A percentile compares a stretch with the other conserved stretches of the same genome.
These are phyloP conservation scores for Nephila pilipes DNA, from an alignment of 1,140 invertebrate species.

Conservation along the genomic window DNA sequence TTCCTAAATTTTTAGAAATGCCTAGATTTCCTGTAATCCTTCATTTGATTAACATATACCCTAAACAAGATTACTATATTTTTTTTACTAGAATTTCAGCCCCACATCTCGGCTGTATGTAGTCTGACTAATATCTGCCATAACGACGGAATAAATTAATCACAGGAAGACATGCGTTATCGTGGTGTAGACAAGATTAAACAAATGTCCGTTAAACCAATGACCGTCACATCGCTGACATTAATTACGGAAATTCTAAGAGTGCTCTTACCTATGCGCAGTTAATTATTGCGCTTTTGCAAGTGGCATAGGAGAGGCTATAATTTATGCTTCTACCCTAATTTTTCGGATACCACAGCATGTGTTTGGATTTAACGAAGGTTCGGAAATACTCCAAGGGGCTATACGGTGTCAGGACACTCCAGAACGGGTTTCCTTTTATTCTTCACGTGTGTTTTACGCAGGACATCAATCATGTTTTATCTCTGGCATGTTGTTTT, in stretches of 20 bases:
- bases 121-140: too few species aligned
- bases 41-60: too few species aligned
- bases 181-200: not conserved
- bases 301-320: conserved; percentile 40
- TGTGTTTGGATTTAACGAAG: conserved; percentile 59
- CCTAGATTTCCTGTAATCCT: too few species aligned
- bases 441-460: conserved; percentile 58
- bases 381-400: conserved; percentile 41
- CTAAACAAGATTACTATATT: too few species aligned
- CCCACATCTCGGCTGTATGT: too few species aligned
- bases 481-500: conserved; percentile 61
- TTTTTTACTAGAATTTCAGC: too few species aligned
- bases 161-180: too few species aligned
- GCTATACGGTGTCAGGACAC: conserved; percentile 30
- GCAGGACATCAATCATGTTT: conserved; percentile 71
- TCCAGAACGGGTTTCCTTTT: not conserved
- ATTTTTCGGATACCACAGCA: conserved; percentile 45
- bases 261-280: not conserved
- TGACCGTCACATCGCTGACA: not conserved
- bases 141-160: too few species aligned
- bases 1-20: too few species aligned
- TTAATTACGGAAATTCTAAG: conserved; percentile 38
- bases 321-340: conserved; percentile 48
- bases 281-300: conserved; percentile 48
- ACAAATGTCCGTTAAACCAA: not conserved